phyloP scores from a whole-genome alignment of 2,797 vertebrate species.

The Onychomys torridus region DNA sequence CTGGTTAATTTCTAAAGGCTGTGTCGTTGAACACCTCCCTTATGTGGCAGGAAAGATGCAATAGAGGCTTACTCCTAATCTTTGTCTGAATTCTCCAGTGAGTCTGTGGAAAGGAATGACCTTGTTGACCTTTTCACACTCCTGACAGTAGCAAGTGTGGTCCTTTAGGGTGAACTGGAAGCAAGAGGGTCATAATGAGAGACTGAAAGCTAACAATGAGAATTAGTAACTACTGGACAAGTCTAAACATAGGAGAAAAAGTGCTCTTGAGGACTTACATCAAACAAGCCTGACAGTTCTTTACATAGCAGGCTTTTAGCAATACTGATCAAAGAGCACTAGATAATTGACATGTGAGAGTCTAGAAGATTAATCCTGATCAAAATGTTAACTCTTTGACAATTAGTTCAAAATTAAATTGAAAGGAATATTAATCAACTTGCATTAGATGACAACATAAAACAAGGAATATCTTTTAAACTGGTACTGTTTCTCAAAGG shows the following conservation, averaged over 20 bases:
- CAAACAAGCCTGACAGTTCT: slow-evolving; percentile 38
- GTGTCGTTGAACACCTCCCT: neutral
- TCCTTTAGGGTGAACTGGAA: slow-evolving; percentile 60
- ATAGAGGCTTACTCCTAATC: neutral
- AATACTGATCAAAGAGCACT: slow-evolving; percentile 36
- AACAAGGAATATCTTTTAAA: slow-evolving; percentile 31
- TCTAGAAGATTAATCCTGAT: slow-evolving; percentile 11
- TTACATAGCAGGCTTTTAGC: slow-evolving; percentile 36
- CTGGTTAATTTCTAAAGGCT: slow-evolving; percentile 45
- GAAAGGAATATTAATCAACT: slow-evolving; percentile 28
- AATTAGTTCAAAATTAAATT: slow-evolving; percentile 49
- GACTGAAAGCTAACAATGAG: slow-evolving; percentile 38
- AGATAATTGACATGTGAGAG: neutral
- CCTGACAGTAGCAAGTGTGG: slow-evolving; percentile 53
- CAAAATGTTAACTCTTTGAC: neutral
- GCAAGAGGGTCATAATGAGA: neutral
- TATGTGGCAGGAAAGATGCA: slow-evolving; percentile 47
- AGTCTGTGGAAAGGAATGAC: slow-evolving; percentile 41
- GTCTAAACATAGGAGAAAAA: slow-evolving; percentile 45
- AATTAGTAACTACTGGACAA: slow-evolving; percentile 64
- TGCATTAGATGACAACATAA: slow-evolving; percentile 18
- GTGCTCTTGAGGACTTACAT: slow-evolving; percentile 22
- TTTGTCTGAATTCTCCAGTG: slow-evolving; percentile 65
- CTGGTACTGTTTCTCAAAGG: neutral
- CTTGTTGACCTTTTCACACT: slow-evolving; percentile 64